Evolutionary conservation across 2,797 vertebrate species (phyloP).

Genomic region (Gobionotothen gibberifrons): DNA sequence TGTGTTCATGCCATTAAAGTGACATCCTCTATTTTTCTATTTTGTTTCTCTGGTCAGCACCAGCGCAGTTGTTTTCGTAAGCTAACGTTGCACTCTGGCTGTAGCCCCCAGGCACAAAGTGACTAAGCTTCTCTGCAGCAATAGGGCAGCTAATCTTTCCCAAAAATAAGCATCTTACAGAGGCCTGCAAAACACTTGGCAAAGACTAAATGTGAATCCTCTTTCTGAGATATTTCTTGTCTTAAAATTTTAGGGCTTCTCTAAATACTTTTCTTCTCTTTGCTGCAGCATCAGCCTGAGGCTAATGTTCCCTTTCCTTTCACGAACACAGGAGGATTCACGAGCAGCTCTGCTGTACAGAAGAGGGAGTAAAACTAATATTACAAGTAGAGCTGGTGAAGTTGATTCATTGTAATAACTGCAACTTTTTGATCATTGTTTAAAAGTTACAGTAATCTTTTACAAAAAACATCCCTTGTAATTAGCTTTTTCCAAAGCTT

Average conservation of each 20-base stretch:
- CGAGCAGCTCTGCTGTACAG: constrained; percentile 8
- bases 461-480: too few relatives aligned
- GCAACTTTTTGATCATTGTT: too few relatives aligned
- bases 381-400: neutral
- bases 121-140: constrained; percentile 57
- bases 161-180: constrained; percentile 47
- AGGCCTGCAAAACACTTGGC: constrained; percentile 19
- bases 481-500: neutral
- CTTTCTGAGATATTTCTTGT: constrained; percentile 12
- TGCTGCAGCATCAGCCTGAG: constrained; percentile 29
- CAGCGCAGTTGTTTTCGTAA: constrained; percentile 27
- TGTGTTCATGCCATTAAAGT: constrained; percentile 24
- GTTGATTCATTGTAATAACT: neutral
- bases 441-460: neutral
- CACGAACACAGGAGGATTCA: constrained; percentile 5
- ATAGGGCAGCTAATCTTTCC: constrained; percentile 56
- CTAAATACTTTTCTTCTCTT: constrained; percentile 10
- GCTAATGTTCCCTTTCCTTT: constrained; percentile 8
- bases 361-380: neutral
- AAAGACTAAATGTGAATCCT: constrained; percentile 24
- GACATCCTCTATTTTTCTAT: constrained; percentile 13
- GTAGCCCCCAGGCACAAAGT: constrained; percentile 42
- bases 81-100: constrained; percentile 33
- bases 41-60: constrained; percentile 22
- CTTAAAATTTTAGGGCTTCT: constrained; percentile 16